Conservation (phyloP, 92 coral and sea anemone genomes). For the Porites evermanni region DNA sequence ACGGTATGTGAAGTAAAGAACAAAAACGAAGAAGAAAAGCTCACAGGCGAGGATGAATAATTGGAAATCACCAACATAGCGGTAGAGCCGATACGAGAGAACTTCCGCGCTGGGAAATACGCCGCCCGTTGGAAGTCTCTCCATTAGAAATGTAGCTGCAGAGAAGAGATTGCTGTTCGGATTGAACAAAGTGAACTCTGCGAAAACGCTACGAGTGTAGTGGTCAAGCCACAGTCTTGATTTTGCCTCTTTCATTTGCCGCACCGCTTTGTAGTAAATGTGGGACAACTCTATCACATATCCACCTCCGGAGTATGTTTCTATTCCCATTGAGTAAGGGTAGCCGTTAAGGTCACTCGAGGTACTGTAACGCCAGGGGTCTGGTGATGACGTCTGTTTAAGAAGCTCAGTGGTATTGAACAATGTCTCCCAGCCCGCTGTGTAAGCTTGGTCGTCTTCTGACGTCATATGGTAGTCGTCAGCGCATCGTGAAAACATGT, state of each 20-base stretch:
- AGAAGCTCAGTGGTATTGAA: constrained; percentile 26
- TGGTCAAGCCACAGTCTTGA: constrained; percentile 76
- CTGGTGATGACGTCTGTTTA: constrained; percentile 28
- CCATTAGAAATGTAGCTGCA: constrained; percentile 86
- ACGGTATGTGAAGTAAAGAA: constrained; percentile 83
- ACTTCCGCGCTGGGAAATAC: constrained; percentile 68
- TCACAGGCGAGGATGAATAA: constrained; percentile 86
- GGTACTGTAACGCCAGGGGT: constrained; percentile 80
- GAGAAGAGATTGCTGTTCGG: constrained; percentile 92
- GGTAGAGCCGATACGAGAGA: constrained; percentile 82
- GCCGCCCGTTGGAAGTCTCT: constrained; percentile 83
- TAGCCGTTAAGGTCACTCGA: constrained; percentile 69
- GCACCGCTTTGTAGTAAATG: constrained; percentile 73
- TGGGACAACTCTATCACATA: constrained; percentile 78
- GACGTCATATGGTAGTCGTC: constrained; percentile 55
- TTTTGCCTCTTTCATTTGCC: constrained; percentile 61
- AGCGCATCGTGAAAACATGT: constrained; percentile 61
- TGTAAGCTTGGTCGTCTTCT: constrained; percentile 73
- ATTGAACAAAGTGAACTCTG: constrained; percentile 87
- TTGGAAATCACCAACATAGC: constrained; percentile 95
- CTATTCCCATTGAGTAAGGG: constrained; percentile 72
- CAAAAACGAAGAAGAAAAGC: constrained; percentile 69
- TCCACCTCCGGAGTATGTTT: constrained; percentile 95
- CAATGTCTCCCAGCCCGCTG: constrained; percentile 59
- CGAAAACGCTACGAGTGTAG: constrained; percentile 80